These are phyloP conservation scores for Promerops cafer DNA, from an alignment of 2,113 vertebrate species.

Conservation along the genomic window DNA sequence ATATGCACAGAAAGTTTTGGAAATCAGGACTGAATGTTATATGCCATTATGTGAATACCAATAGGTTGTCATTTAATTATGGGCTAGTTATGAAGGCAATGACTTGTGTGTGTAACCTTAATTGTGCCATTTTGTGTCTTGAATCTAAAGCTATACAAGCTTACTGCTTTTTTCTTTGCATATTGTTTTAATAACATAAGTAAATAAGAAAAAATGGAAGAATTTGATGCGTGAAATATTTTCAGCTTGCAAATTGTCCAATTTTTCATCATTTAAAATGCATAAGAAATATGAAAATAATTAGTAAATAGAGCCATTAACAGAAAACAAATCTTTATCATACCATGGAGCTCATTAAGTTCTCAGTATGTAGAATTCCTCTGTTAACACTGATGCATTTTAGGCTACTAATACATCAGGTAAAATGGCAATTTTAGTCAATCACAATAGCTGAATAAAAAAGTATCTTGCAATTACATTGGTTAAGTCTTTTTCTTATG, in stretches of 20 bases:
- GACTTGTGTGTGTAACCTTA: background rate
- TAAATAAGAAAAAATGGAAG: background rate
- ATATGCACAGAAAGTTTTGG: background rate
- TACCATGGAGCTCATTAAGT: background rate
- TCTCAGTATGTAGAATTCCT: conserved; percentile 9
- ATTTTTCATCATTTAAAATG: conserved; percentile 7
- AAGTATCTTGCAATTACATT: background rate
- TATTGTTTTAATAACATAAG: background rate
- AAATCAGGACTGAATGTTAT: background rate
- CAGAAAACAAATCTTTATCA: conserved; percentile 51
- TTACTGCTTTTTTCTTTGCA: background rate
- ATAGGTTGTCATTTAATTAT: background rate
- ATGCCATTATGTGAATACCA: background rate
- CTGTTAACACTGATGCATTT: conserved; percentile 14
- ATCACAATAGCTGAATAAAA: background rate
- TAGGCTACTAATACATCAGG: background rate
- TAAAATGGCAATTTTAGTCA: background rate
- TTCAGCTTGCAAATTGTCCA: conserved; percentile 1
- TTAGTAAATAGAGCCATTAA: conserved; percentile 52
- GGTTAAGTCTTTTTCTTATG: background rate
- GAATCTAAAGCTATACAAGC: background rate
- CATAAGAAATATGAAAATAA: conserved; percentile 55
- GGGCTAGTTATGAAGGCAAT: background rate
- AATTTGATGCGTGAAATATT: background rate
- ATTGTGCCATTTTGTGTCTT: background rate